Conservation (phyloP, 92 coral and sea anemone species). For the Plumapathes pennacea region DNA sequence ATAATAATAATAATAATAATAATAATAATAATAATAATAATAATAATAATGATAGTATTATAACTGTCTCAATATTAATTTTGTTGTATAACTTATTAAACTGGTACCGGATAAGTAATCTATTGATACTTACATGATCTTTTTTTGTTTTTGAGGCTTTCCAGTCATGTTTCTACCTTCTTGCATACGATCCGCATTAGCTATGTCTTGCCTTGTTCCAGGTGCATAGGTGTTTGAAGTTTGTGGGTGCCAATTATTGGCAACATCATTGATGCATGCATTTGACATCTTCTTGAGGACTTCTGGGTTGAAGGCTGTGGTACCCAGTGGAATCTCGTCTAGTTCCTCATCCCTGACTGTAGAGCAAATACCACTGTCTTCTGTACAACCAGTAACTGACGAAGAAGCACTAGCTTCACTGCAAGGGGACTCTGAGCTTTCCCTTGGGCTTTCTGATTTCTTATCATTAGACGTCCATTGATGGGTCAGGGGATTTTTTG, state of each 20-base stretch:
- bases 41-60: no score
- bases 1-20: no score
- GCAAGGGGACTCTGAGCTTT: slow-evolving; percentile 72
- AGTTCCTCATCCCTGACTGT: slow-evolving; percentile 93
- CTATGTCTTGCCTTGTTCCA: slow-evolving; percentile 9
- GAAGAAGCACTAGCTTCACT: slow-evolving; percentile 87
- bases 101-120: no score
- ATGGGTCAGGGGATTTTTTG: no score
- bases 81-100: no score
- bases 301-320: slow-evolving; percentile 56
- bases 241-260: slow-evolving; percentile 78
- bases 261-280: slow-evolving; percentile 57
- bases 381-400: slow-evolving; percentile 84
- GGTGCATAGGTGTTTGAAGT: slow-evolving; percentile 79
- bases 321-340: slow-evolving; percentile 90
- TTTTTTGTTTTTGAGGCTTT: slow-evolving; percentile 37
- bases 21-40: no score
- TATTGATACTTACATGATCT: slow-evolving; percentile 49
- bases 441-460: slow-evolving; percentile 44
- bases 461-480: not conserved
- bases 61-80: no score
- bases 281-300: slow-evolving; percentile 69
- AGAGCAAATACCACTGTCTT: slow-evolving; percentile 97
- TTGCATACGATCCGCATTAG: not conserved
- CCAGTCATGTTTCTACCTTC: slow-evolving; percentile 5